Evolutionary conservation across 2,888 invertebrate species (phyloP).

Genomic region (Campopleginae sp.): DNA sequence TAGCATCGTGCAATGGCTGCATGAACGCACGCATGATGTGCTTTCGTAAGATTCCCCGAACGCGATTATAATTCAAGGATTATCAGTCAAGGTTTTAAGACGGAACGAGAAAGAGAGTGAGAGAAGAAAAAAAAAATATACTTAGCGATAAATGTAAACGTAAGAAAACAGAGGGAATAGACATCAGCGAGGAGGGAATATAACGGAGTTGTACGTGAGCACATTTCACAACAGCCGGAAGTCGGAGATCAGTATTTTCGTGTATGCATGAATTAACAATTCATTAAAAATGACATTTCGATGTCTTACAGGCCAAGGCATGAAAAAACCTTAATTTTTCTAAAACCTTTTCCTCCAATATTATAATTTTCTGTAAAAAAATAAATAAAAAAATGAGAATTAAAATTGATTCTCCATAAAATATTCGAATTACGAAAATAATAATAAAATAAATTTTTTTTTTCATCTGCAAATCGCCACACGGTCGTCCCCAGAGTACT

Average conservation of each 20-base stretch:
- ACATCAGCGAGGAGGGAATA: constrained; percentile 27
- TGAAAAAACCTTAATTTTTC: not conserved
- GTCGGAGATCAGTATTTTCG: not conserved
- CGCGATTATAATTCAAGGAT: constrained; percentile 62
- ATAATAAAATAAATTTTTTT: not conserved
- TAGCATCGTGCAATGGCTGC: not conserved
- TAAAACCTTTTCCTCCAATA: not conserved
- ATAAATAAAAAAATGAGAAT: not conserved
- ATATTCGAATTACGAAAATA: not conserved
- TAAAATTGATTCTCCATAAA: not conserved
- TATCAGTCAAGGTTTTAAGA: constrained; percentile 56
- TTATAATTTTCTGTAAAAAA: not conserved
- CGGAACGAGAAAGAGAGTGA: constrained; percentile 31
- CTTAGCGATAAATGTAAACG: constrained; percentile 11
- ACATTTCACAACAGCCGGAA: constrained; percentile 5
- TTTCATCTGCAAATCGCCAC: not conserved
- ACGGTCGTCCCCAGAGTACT: not conserved
- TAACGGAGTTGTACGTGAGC: not conserved
- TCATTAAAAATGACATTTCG: not conserved
- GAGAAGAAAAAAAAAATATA: constrained; percentile 56
- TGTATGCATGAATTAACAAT: not conserved
- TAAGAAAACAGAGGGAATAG: constrained; percentile 13
- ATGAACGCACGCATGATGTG: constrained; percentile 13
- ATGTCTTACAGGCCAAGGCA: too few species aligned
- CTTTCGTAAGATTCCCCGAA: constrained; percentile 54